Percentiles rank a stretch among this genome's conserved stretches.
Conservation (phyloP, 1,140 invertebrate genomes). For the Drosophila nikananu region DNA sequence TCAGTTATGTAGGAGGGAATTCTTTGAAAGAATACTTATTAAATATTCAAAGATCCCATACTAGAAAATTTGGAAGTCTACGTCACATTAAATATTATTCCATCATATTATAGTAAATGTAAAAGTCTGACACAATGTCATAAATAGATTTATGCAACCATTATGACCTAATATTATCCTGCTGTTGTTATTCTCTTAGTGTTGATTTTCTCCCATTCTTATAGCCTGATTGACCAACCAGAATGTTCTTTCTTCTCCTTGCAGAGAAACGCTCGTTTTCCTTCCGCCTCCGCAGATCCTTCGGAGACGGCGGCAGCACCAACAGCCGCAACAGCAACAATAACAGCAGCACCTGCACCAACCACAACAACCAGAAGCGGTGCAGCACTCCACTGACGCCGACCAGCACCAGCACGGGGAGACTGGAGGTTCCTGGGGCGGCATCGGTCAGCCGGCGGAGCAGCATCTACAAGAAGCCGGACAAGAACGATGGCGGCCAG, state of each 20-base stretch:
- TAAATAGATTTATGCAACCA: background rate
- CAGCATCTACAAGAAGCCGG: slow-evolving; percentile 81
- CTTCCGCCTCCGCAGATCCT: slow-evolving; percentile 78
- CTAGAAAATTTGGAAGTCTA: too few relatives aligned
- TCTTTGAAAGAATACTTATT: too few relatives aligned
- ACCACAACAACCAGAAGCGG: slow-evolving; percentile 79
- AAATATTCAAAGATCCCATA: too few relatives aligned
- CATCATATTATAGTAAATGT: too few relatives aligned
- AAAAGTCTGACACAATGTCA: too few relatives aligned
- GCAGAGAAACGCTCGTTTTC: slow-evolving; percentile 83
- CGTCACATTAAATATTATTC: too few relatives aligned
- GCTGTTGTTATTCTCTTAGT: background rate
- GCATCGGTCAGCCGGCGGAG: slow-evolving; percentile 75
- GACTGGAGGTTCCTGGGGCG: slow-evolving; percentile 69
- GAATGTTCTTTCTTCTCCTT: slow-evolving; percentile 22
- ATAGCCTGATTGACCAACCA: background rate
- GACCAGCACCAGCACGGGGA: slow-evolving; percentile 73
- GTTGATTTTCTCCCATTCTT: background rate
- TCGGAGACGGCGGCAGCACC: slow-evolving; percentile 80
- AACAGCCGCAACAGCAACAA: slow-evolving; percentile 82
- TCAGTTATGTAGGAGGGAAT: too few relatives aligned
- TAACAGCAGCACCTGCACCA: slow-evolving; percentile 80
- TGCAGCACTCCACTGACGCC: slow-evolving; percentile 79
- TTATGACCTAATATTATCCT: too few relatives aligned
- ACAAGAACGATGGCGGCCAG: slow-evolving; percentile 79